Evolutionary conservation across 92 coral and sea anemone species (phyloP), one percentile per base, ranked within the genome.

Genomic region (Porites evermanni): DNA sequence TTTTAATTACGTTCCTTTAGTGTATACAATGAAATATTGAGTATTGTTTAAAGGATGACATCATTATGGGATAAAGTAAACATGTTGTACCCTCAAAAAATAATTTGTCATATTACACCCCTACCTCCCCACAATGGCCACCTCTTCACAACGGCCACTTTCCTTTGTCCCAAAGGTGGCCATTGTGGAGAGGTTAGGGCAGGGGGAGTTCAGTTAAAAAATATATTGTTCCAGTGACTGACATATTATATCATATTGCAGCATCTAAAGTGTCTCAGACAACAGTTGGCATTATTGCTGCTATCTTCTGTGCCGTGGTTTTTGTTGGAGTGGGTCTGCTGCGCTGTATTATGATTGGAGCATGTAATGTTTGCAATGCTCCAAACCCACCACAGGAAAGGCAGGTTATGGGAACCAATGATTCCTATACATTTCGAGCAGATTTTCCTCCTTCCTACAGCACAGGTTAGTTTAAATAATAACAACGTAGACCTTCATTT

Each of bases 231-330:
- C 6, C 6, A 38, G 6, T 38, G 47, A 38, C 47, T 38, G 47
- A 38, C 47, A 38, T 38, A 38, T 38, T 38, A 38, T 38, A 53
- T 63, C 51, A 10, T 29, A 12, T 64, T 73, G 16, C 52, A 83
- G 95, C 82, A 16, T 59, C 89, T 4, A 64, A 81, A 7, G 77
- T 92, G 12, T 90, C 98, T 5, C 98, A 94, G 65, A 92, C 95
- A 12, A 94, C 95, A 20, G 98, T 95, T 19, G 98, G 98, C 8
- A 94, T 94, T 73, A 94, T 94, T 32, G 98, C 98, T 7, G 98
- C 94, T 11, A 83, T 94, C 54, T 94, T 94, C 77, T 94, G 98
- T 83, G 95, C 95, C 2, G 85, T 94, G 3, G 91, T 94, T 20
- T 94, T 94, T 61, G 26, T 94, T 67, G 98, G 98, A 9, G 91